Conservation (phyloP, 2,888 invertebrate species). For the Dioctria rufipes region DNA sequence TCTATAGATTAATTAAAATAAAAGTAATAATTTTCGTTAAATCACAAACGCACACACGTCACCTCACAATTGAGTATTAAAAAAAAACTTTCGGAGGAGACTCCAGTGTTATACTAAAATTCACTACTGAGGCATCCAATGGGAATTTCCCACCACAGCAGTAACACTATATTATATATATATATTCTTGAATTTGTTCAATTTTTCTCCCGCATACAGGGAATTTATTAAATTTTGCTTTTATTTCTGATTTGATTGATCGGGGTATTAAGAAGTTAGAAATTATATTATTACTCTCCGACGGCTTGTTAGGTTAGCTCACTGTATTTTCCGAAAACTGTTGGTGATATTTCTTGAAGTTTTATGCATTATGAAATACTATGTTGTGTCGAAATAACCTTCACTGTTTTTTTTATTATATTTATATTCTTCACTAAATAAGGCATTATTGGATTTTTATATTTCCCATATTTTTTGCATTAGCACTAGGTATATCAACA, state of each 20-base stretch:
- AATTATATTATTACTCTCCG: background rate
- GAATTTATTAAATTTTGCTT: background rate
- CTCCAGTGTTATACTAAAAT: slow-evolving; percentile 21
- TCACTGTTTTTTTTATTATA: slow-evolving; percentile 13
- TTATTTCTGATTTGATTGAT: background rate
- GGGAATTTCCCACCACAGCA: slow-evolving; percentile 7
- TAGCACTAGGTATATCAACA: no score
- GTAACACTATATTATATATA: no score
- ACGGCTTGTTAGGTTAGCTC: background rate
- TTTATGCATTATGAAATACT: slow-evolving; percentile 36
- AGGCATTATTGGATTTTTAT: slow-evolving; percentile 25
- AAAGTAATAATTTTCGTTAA: slow-evolving; percentile 23
- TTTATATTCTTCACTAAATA: background rate
- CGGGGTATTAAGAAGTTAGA: slow-evolving; percentile 11
- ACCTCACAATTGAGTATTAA: slow-evolving; percentile 21
- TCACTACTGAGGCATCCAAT: slow-evolving; percentile 31
- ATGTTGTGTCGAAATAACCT: slow-evolving; percentile 39
- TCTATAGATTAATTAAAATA: slow-evolving; percentile 19
- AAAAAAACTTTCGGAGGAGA: slow-evolving; percentile 17
- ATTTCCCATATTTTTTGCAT: background rate
- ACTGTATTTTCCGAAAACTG: slow-evolving; percentile 1
- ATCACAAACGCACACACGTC: slow-evolving; percentile 45
- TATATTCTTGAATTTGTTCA: background rate
- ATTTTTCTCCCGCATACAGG: background rate
- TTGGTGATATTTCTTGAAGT: slow-evolving; percentile 26